phyloP scores from a whole-genome alignment of 1,140 invertebrate species.

The Mamestra configurata region DNA sequence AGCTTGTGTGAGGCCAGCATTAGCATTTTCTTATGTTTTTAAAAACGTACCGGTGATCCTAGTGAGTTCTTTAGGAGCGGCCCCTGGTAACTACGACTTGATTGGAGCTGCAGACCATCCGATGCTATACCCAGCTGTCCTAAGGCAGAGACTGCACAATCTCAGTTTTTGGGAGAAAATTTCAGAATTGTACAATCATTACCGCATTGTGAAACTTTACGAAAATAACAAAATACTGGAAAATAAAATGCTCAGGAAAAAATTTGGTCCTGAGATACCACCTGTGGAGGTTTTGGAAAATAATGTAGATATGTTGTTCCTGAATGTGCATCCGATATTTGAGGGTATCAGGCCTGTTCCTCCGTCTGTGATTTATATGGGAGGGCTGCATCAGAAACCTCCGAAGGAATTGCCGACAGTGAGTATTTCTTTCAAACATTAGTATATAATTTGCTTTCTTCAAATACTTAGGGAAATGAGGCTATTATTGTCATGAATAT shows the following conservation, averaged over 20 bases:
- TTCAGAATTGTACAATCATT: slow-evolving; percentile 58
- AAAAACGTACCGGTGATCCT: slow-evolving; percentile 76
- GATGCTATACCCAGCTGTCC: slow-evolving; percentile 78
- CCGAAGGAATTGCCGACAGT: slow-evolving; percentile 75
- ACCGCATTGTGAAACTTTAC: slow-evolving; percentile 8
- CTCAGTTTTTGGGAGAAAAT: slow-evolving; percentile 71
- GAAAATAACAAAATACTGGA: slow-evolving; percentile 40
- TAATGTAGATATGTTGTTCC: slow-evolving; percentile 87
- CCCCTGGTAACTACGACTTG: slow-evolving; percentile 51
- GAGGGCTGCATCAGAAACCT: slow-evolving; percentile 87
- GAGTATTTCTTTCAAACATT: slow-evolving; percentile 56
- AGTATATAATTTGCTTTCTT: too few species aligned
- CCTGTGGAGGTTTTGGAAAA: slow-evolving; percentile 77
- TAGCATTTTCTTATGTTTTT: slow-evolving; percentile 75
- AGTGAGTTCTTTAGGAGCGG: slow-evolving; percentile 72
- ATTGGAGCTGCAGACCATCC: slow-evolving; percentile 83
- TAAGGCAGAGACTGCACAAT: slow-evolving; percentile 64
- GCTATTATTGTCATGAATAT: too few species aligned
- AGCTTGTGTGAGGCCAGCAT: slow-evolving; percentile 56
- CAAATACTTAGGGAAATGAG: too few species aligned
- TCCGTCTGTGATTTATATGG: slow-evolving; percentile 88
- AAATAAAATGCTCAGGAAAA: slow-evolving; percentile 54
- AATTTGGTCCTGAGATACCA: slow-evolving; percentile 65
- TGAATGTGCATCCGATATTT: slow-evolving; percentile 85
- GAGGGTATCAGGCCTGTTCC: slow-evolving; percentile 80